A percentile compares a stretch with the other conserved stretches of the same genome.
Conservation (phyloP, 2,888 invertebrate species). For the Anoncus sp. region DNA sequence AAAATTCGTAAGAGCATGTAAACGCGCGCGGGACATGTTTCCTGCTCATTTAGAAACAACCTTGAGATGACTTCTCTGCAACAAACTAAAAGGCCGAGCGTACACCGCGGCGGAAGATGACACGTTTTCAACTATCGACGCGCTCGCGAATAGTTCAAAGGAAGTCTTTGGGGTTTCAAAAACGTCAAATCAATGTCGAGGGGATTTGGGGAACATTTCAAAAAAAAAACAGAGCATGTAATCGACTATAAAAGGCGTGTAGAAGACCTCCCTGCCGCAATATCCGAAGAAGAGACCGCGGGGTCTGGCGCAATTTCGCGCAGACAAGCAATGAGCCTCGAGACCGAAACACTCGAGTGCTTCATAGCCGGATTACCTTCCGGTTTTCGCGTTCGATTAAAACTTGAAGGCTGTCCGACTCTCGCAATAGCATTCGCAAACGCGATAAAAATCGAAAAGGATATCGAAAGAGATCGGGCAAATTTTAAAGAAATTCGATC, state of each 20-base stretch:
- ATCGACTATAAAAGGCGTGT: constrained; percentile 34
- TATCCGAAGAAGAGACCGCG: not conserved
- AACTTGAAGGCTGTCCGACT: not conserved
- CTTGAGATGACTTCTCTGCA: not conserved
- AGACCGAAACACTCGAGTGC: not conserved
- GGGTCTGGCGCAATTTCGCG: not conserved
- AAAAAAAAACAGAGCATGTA: too few species aligned
- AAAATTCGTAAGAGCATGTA: constrained; percentile 34
- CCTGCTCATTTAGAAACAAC: not conserved
- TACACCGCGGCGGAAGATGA: not conserved
- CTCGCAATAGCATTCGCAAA: not conserved
- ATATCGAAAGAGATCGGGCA: too few species aligned
- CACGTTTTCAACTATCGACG: not conserved
- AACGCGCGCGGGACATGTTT: constrained; percentile 9
- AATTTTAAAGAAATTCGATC: not conserved
- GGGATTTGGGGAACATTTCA: too few species aligned
- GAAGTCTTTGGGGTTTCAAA: not conserved
- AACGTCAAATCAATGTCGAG: not conserved
- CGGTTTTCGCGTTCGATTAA: constrained; percentile 12
- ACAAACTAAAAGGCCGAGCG: constrained; percentile 21
- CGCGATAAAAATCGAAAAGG: too few species aligned
- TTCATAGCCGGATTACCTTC: constrained; percentile 5
- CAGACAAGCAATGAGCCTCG: rapidly evolving
- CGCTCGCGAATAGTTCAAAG: not conserved
- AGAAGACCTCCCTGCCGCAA: constrained; percentile 24